Evolutionary conservation across 2,888 invertebrate genomes (phyloP), one percentile per base, ranked within the genome.

Genomic region (Malacosoma neustria): DNA sequence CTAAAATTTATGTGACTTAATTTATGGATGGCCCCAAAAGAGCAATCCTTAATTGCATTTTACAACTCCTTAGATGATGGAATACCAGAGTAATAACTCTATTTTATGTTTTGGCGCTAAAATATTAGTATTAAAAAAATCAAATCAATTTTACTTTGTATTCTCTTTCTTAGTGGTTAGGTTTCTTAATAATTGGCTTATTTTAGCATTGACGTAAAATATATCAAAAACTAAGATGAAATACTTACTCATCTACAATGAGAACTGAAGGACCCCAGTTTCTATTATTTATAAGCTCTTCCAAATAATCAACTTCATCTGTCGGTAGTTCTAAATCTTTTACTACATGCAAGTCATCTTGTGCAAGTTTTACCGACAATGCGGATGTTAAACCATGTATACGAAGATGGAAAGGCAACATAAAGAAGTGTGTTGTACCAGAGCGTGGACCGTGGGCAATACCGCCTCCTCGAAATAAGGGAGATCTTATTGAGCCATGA

Each of bases 201-300:
- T n/a, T n/a, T n/a, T n/a, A n/a, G n/a, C n/a, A n/a, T n/a, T n/a
- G n/a, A n/a, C n/a, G n/a, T n/a, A n/a, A n/a, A n/a, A n/a, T n/a
- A n/a, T n/a, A n/a, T n/a, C n/a, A n/a, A n/a, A n/a, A n/a, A n/a
- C n/a, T n/a, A n/a, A n/a, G n/a, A n/a, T n/a, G n/a, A n/a, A n/a
- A 43, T 42, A 87, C 92, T 88, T 90, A 95, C 92, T 92, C 93
- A 75, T 99, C 97, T 36, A 99, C 89, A 77, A 99, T 92, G 1
- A 99, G 85, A 7, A 97, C 96, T 6, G 98, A 97, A 30, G 96
- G 94, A 7, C 99, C 99, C 99, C 99, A 99, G 66, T 93, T 92
- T 49, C 99, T 89, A 32, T 90, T 87, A 51, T 93, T 92, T 15
- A 95, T 90, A 35, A 99, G 77, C 51, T 96, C 92, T 51, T 90